Evolutionary conservation across 1,140 invertebrate genomes (phyloP).

Genomic region (Solenopsis fugax): DNA sequence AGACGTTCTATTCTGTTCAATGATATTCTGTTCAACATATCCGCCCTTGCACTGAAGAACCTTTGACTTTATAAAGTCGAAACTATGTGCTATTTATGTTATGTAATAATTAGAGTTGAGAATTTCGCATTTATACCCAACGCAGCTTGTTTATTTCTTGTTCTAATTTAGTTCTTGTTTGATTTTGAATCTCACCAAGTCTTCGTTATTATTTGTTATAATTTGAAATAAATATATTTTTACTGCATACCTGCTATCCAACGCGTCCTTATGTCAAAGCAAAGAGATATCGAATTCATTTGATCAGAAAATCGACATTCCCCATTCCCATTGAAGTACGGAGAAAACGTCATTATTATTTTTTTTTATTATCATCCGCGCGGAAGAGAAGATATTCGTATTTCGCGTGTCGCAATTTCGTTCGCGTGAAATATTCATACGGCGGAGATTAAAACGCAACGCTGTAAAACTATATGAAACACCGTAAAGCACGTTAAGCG

Average conservation of each 20-base stretch:
- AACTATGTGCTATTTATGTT: no score
- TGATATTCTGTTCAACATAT: no score
- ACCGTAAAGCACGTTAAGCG: not conserved
- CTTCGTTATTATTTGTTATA: no score
- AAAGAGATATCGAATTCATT: not conserved
- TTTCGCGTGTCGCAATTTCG: conserved; percentile 29
- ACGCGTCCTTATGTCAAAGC: not conserved
- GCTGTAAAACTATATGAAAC: conserved; percentile 34
- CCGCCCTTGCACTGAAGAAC: no score
- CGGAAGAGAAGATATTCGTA: not conserved
- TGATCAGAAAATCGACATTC: not conserved
- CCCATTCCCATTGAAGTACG: not conserved
- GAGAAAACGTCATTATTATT: not conserved
- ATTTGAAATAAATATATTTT: not conserved
- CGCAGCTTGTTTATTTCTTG: no score
- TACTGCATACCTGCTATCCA: not conserved
- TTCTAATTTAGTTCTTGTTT: no score
- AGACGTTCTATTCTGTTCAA: no score
- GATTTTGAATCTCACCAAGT: no score
- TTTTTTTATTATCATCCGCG: conserved; percentile 13
- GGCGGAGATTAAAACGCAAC: conserved; percentile 32
- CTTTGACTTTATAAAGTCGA: no score
- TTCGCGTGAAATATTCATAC: conserved; percentile 35
- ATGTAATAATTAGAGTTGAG: no score
- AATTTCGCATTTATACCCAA: no score